phyloP scores from a whole-genome alignment of 2,888 invertebrate species.

The Pandemis corylana region DNA sequence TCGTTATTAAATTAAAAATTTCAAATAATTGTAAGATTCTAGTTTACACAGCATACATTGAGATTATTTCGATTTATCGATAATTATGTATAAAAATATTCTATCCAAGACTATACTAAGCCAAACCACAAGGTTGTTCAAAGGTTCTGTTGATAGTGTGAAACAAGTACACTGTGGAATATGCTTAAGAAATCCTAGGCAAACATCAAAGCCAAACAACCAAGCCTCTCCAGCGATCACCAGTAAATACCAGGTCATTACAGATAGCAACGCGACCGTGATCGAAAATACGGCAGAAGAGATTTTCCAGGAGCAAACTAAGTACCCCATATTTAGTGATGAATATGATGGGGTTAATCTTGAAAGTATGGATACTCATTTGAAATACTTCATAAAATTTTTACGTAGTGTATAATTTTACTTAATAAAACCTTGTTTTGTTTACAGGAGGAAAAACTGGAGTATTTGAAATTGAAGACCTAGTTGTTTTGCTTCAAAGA shows the following conservation, averaged over 20 bases:
- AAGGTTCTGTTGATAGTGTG: conserved; percentile 51
- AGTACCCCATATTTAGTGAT: conserved; percentile 76
- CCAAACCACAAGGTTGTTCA: conserved; percentile 25
- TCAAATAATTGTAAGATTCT: not conserved
- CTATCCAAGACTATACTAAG: conserved; percentile 15
- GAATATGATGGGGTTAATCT: conserved; percentile 86
- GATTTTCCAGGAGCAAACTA: conserved; percentile 59
- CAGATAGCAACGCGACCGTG: conserved; percentile 88
- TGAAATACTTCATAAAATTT: not conserved
- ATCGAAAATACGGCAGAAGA: conserved; percentile 91
- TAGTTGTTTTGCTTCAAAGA: conserved; percentile 89
- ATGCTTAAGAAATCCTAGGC: conserved; percentile 70
- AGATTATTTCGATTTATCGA: not conserved
- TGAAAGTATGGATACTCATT: conserved; percentile 76
- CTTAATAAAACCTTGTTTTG: conserved; percentile 15
- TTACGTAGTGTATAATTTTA: not conserved
- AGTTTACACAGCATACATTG: not conserved
- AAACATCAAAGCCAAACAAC: conserved; percentile 66
- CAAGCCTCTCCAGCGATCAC: conserved; percentile 77
- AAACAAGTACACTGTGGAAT: conserved; percentile 69
- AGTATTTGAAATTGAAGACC: conserved; percentile 95
- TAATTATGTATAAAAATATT: conserved; percentile 32
- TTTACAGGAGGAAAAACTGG: conserved; percentile 91
- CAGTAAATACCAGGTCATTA: conserved; percentile 88
- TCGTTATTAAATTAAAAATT: not conserved